Evolutionary conservation across 2,113 vertebrate genomes (phyloP), one percentile per base, ranked within the genome.

Genomic region (Xiphophorus maculatus): DNA sequence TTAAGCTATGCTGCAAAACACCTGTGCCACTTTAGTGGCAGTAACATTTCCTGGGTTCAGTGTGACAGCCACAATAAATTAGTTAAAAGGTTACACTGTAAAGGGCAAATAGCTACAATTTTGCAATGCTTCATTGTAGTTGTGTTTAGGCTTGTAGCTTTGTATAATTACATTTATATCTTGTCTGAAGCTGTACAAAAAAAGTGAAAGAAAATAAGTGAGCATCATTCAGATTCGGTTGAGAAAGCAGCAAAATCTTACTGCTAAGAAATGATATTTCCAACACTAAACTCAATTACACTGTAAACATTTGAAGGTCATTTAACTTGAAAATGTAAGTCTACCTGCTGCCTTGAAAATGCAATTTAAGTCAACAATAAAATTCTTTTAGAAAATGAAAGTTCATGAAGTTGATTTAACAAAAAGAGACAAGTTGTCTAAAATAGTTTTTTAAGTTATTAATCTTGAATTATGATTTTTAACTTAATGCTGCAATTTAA

Each of bases 1-100:
- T 35, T 69, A n/a, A 3, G 62, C 25, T 69, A 40, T 60, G 67
- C 76, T 74, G 76, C 25, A 22, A 7, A 35, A 54, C 64, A 68
- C 48, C 35, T 37, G 70, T 72, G 74, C 33, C 65, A 67, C 28
- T 60, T 76, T 62, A 37, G 14, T 64, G 25, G 62, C 29, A 2
- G 35, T 60, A n/a, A 28, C 48, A 29, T 12, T 27, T 33, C 15
- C 58, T 63, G 66, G n/a, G 65, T 71, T 69, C 70, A 35, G 48
- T 25, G 58, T 64, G 62, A 71, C 66, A 69, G 44, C 71, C 30
- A 4, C 27, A 14, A 28, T 63, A 69, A 66, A 54, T 25, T 61
- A 71, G 62, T 67, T 12, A 27, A 1, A 12, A 62, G 22, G 28
- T 69, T 62, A 17, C 60, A 29, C 25, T 14, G 65, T 66, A 11